Evolutionary conservation across 2,797 vertebrate species (phyloP).

Genomic region (Bradypodion pumilum): DNA sequence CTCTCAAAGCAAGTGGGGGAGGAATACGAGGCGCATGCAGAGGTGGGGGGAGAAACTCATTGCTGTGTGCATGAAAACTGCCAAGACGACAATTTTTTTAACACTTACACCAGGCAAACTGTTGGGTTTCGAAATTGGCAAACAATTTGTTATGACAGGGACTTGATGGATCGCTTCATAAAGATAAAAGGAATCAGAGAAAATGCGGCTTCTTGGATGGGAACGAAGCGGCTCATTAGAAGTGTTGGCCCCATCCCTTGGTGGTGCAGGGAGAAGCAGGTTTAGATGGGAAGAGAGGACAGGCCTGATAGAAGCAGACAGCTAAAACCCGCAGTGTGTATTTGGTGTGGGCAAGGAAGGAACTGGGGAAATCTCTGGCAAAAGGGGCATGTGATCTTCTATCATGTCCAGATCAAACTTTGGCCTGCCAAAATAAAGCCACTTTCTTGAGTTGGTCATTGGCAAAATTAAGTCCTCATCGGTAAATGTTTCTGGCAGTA

Average conservation of each 20-base stretch:
- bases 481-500: too few relatives aligned
- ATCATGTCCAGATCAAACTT: too few relatives aligned
- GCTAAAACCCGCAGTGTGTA: neutral
- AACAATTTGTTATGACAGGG: constrained; percentile 76
- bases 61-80: constrained; percentile 62
- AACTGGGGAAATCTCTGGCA: neutral
- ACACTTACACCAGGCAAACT: constrained; percentile 76
- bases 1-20: constrained; percentile 49
- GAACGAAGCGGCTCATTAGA: constrained; percentile 23
- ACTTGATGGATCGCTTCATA: constrained; percentile 71
- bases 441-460: too few relatives aligned
- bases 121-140: constrained; percentile 74
- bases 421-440: too few relatives aligned
- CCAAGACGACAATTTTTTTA: constrained; percentile 74
- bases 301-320: neutral
- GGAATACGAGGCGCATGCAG: neutral
- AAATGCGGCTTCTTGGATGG: constrained; percentile 45
- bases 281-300: neutral
- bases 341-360: neutral
- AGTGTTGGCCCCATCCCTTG: neutral
- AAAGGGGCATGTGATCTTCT: too few relatives aligned
- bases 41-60: constrained; percentile 43
- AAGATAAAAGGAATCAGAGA: constrained; percentile 69
- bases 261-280: neutral
- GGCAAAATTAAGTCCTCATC: too few relatives aligned